Conservation (phyloP, 2,797 vertebrate genomes). For the Zenarchopterus dispar region DNA sequence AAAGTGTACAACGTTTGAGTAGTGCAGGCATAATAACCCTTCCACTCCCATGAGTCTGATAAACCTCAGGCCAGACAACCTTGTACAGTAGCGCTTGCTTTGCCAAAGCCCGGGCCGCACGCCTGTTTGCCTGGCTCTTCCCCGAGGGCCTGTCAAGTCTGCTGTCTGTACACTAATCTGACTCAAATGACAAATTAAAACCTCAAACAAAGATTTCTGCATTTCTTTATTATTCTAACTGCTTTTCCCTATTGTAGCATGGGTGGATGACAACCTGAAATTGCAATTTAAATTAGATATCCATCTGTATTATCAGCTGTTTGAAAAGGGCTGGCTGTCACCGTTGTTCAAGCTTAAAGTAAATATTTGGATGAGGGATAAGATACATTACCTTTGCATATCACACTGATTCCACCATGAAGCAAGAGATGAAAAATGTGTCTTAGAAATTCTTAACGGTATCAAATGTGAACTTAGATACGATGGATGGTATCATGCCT, state of each 20-base stretch:
- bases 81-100: slow-evolving; percentile 42
- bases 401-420: not conserved
- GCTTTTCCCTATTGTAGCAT: not conserved
- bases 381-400: slow-evolving; percentile 18
- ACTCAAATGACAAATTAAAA: slow-evolving; percentile 4
- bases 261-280: slow-evolving; percentile 2
- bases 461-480: too few relatives aligned
- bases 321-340: slow-evolving; percentile 25
- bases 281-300: slow-evolving; percentile 13
- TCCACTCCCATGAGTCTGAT: slow-evolving; percentile 64
- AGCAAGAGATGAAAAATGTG: slow-evolving; percentile 19
- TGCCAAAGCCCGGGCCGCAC: slow-evolving; percentile 45
- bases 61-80: slow-evolving; percentile 46
- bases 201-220: slow-evolving; percentile 1
- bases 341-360: slow-evolving; percentile 30
- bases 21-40: slow-evolving; percentile 62
- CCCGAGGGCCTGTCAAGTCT: slow-evolving; percentile 10
- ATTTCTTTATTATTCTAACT: not conserved
- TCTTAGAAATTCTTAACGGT: too few relatives aligned
- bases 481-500: too few relatives aligned
- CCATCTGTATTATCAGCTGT: slow-evolving; percentile 28
- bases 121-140: slow-evolving; percentile 38
- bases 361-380: slow-evolving; percentile 36
- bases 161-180: slow-evolving; percentile 23
- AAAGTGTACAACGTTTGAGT: slow-evolving; percentile 42